Evolutionary conservation across 2,797 vertebrate species (phyloP).

Genomic region (Crocodylus rhombifer): DNA sequence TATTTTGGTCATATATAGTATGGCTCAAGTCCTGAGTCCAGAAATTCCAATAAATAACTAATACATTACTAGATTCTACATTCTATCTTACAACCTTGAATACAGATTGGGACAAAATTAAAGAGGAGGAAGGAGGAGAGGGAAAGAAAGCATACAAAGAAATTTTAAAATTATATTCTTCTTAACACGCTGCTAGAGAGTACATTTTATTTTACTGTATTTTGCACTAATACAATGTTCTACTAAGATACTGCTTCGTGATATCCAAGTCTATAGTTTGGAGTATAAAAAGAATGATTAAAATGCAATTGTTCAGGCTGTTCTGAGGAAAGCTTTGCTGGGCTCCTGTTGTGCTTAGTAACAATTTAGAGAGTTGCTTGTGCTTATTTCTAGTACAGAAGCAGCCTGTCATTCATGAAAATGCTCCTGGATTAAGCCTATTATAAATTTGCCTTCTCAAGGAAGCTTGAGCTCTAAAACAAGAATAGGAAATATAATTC

Average conservation of each 20-base stretch:
- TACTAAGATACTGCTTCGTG: slow-evolving; percentile 4
- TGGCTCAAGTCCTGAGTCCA: background rate
- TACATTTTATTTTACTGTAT: background rate
- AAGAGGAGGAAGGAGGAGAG: background rate
- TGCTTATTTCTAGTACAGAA: background rate
- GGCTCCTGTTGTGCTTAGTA: background rate
- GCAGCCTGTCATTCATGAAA: background rate
- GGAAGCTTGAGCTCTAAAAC: slow-evolving; percentile 1
- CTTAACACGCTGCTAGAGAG: background rate
- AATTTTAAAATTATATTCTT: background rate
- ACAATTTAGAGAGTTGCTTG: background rate
- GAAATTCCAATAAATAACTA: background rate
- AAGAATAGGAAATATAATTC: background rate
- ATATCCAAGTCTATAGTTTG: background rate
- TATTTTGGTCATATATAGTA: background rate
- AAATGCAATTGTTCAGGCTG: background rate
- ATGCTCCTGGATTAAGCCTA: background rate
- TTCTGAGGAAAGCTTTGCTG: background rate
- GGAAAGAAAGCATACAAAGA: background rate
- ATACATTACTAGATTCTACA: background rate
- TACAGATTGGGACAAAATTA: background rate
- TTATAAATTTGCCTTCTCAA: background rate
- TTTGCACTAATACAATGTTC: slow-evolving; percentile 13
- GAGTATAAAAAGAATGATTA: background rate
- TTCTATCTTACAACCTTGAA: background rate